A percentile compares a stretch with the other conserved stretches of the same genome.
Conservation (phyloP, 2,888 invertebrate genomes). For the Lepidocyrtoides sp. region DNA sequence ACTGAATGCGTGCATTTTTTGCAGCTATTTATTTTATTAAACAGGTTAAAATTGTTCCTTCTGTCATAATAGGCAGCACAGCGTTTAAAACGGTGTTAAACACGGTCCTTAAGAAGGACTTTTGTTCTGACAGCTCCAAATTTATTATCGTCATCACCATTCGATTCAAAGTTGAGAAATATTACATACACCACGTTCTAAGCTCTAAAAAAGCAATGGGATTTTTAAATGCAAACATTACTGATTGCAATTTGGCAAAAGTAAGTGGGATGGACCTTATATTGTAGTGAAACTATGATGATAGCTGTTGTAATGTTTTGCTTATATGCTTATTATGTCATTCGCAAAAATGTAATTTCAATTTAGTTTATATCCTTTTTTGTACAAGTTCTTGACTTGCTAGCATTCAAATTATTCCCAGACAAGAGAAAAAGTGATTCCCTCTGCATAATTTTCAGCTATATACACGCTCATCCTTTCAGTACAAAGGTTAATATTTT, state of each 20-base stretch:
- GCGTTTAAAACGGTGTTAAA: neutral
- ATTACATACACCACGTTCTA: no score
- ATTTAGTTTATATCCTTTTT: constrained; percentile 24
- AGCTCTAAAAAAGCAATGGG: no score
- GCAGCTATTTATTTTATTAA: neutral
- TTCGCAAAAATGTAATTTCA: neutral
- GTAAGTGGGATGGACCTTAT: neutral
- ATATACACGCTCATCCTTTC: neutral
- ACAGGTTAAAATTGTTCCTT: neutral
- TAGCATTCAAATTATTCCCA: constrained; percentile 65
- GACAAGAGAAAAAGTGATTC: neutral
- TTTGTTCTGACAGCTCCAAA: neutral
- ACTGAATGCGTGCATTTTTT: neutral
- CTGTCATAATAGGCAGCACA: neutral
- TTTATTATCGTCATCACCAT: constrained; percentile 13
- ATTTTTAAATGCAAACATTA: no score
- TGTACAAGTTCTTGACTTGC: neutral
- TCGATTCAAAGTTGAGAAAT: no score
- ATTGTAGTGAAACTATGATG: neutral
- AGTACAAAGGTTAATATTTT: neutral
- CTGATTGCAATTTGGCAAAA: no score
- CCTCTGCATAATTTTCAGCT: neutral
- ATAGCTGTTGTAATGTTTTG: neutral
- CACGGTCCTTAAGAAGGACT: neutral
- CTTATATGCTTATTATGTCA: neutral